Base-by-base conservation (phyloP, 2,888 invertebrate species). In the Amphimallon solstitiale region DNA sequence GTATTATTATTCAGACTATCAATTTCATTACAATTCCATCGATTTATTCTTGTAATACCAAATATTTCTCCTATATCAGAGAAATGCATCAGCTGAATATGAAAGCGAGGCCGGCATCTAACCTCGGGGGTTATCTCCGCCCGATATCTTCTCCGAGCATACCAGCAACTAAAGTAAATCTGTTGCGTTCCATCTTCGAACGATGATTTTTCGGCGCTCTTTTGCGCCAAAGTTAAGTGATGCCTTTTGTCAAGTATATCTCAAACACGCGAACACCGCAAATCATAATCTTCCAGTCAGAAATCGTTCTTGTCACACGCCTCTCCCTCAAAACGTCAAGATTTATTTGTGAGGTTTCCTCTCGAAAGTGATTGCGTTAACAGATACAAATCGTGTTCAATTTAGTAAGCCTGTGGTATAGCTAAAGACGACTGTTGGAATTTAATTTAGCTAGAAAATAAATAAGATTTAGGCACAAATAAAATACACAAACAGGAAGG, bases 211-310 rank as follows among this genome's bases (percentile, higher is more conserved):
- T 56, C 38, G 12, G 23, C 40, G 40, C 14, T 21, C 56, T 40
- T 40, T 12, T 23, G 12, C 12, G 56, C 15, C 38, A 21, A 40
- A n/a, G 40, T 40, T 21, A 56, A 38, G 56, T 21, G 40, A 43
- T 29, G 40, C 23, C 40, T 23, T 51, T 51, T 40, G 38, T 40
- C 40, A 40, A 40, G 38, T 40, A 23, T 21, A 56, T 56, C 56
- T 56, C 40, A 40, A 56, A 38, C 40, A 15, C 38, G 14, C 56
- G 56, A 56, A 56, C 56, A 56, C 15, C 56, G 56, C 56, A 56
- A 56, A 56, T 56, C 56, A 56, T 56, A 56, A 56, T 56, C 56
- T 40, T 23, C 29, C 56, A 56, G 56, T 40, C 14, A 43, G 51
- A 51, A 40, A 21, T n/a, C 40, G 40, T 15, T 51, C 12, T 17